A percentile compares a stretch with the other conserved stretches of the same genome.
Evolutionary conservation across 2,888 invertebrate species (phyloP).

Genomic region (Eremobia ochroleuca): DNA sequence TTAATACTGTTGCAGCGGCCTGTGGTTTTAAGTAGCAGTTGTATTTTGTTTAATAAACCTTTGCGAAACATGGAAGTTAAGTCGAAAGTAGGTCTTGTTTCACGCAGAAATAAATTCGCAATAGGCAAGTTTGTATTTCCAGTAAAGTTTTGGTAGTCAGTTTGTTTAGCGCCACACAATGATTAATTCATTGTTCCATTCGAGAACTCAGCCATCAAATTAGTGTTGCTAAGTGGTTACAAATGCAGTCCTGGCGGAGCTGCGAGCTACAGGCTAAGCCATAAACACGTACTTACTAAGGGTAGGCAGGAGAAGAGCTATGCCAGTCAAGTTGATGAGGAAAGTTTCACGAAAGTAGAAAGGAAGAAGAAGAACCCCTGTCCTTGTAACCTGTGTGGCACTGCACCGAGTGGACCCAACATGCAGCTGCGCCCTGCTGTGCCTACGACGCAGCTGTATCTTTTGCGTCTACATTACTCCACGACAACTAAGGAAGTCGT

Average conservation of each 20-base stretch:
- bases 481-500: too few relatives aligned
- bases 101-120: slow-evolving; percentile 17
- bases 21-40: slow-evolving; percentile 28
- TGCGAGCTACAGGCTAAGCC: neutral
- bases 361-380: too few relatives aligned
- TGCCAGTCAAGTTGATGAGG: too few relatives aligned
- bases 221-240: slow-evolving; percentile 23
- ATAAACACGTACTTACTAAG: neutral
- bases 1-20: neutral
- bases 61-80: neutral
- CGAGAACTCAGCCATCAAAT: slow-evolving; percentile 33
- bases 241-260: neutral
- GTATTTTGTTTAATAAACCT: slow-evolving; percentile 17
- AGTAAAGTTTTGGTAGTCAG: slow-evolving; percentile 26
- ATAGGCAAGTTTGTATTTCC: slow-evolving; percentile 19
- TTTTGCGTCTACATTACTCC: too few relatives aligned
- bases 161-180: slow-evolving; percentile 34
- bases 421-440: too few relatives aligned
- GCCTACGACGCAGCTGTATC: too few relatives aligned
- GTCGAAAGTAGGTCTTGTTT: slow-evolving; percentile 13
- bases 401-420: too few relatives aligned
- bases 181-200: slow-evolving; percentile 43
- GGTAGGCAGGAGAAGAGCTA: neutral
- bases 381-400: too few relatives aligned
- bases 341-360: too few relatives aligned